Conservation (phyloP, 2,113 vertebrate species). For the Hucho hucho region DNA sequence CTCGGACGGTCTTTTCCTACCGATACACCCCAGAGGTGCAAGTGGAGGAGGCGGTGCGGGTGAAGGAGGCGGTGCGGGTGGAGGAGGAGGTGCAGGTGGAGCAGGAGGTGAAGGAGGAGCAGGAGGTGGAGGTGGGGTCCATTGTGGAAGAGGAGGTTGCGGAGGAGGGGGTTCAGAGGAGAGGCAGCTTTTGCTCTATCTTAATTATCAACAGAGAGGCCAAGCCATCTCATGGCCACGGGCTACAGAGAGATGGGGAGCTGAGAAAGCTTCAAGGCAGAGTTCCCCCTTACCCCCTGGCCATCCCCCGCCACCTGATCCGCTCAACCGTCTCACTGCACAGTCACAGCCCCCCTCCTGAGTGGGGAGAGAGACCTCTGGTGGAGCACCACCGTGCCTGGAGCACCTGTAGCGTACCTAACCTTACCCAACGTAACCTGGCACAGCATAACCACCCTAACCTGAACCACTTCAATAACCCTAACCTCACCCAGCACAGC, state of each 20-base stretch:
- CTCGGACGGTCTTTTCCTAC: conserved; percentile 83
- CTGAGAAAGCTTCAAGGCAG: conserved; percentile 20
- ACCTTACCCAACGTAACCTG: conserved; percentile 46
- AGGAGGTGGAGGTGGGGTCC: not conserved
- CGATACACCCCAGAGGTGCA: conserved; percentile 74
- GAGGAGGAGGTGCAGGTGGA: conserved; percentile 47
- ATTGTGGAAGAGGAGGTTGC: conserved; percentile 46
- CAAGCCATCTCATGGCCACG: conserved; percentile 9
- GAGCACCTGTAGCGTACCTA: conserved; percentile 87
- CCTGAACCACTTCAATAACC: conserved; percentile 41
- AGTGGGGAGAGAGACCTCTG: conserved; percentile 75
- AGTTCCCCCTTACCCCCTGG: conserved; percentile 48
- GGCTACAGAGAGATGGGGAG: conserved; percentile 33
- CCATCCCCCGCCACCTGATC: conserved; percentile 62
- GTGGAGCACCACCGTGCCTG: conserved; percentile 71
- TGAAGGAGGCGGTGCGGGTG: not conserved
- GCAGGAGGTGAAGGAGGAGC: conserved; percentile 51
- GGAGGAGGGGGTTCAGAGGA: conserved; percentile 48
- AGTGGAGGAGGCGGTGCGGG: conserved; percentile 22
- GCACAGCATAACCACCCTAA: conserved; percentile 13
- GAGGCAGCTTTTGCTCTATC: conserved; percentile 70
- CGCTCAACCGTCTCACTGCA: conserved; percentile 81
- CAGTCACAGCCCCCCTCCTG: conserved; percentile 74
- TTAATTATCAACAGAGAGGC: conserved; percentile 70
- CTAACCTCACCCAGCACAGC: conserved; percentile 67